Evolutionary conservation across 2,113 vertebrate species (phyloP), one percentile per base, ranked within the genome.

Genomic region (Proteles cristata): DNA sequence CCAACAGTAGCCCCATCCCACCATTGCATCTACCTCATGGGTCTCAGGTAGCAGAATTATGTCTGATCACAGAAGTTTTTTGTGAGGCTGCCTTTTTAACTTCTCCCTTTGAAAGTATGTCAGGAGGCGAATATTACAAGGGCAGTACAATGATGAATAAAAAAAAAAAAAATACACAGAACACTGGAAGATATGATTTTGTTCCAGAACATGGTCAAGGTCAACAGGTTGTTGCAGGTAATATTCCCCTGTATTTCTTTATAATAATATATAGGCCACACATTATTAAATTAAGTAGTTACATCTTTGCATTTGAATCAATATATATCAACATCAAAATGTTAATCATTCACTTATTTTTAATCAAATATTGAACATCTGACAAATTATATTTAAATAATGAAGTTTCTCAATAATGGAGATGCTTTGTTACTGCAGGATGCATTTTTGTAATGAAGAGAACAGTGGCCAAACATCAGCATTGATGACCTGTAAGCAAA

Each of bases 301-400:
- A 43, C 11, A 25, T 69, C 23, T 79, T 69, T 92, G 45, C 10
- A 74, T 61, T 79, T 69, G 55, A 81, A 43, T 33, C 16, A 43
- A 31, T 76, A n/a, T 63, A 61, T 48, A 43, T 76, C 77, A 65
- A 33, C 73, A 35, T 35, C 66, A 50, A 83, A 69, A 55, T 68
- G 31, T 48, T 93, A 71, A 93, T 76, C 68, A 23, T 45, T 45
- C 45, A 84, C 48, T 92, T 86, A 63, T 53, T 93, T 93, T 92
- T 69, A 92, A 89, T 94, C 50, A 96, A 94, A 23, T 86, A 89
- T 73, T 73, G 66, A 95, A 71, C 35, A 71, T 45, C 21, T 89
- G 66, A 65, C 39, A 66, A 66, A 48, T 25, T 33, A 39, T 3
- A 50, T 77, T 88, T 82, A 95, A 94, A 92, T 89, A 92, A 89